Evolutionary conservation across 2,888 invertebrate species (phyloP), one percentile per base, ranked within the genome.

Genomic region (Agrotis clavis): DNA sequence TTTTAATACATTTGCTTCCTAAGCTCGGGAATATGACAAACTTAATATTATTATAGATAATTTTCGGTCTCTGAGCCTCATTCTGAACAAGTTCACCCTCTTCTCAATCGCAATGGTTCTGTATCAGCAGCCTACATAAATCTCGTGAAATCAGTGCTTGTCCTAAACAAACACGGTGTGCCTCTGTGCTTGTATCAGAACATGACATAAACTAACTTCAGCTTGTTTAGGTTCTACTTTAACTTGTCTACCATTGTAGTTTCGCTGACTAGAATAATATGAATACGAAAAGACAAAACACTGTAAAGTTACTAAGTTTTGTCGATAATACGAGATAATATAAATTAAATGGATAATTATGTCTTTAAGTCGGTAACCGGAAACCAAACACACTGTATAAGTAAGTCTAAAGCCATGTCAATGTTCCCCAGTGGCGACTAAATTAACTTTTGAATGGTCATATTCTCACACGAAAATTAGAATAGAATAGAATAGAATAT

Each of bases 221-320:
- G 61, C 77, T 81, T 78, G 77, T 81, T 81, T 68, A 65, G 82
- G 82, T 54, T 59, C 35, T 21, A 47, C 51, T 76, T 74, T 62
- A 51, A 53, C 47, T 61, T 41, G 48, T 41, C 16, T 57, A 61
- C 48, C 16, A 62, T 25, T 51, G 25, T 30, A 51, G 47, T 62
- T 66, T 47, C 53, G 63, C 65, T 51, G 65, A 77, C 65, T 21
- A 51, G 51, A 66, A 51, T 65, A 57, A 74, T 57, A 51, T n/a
- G 11, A 72, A 35, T 47, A 57, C 35, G 13, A 13, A 21, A 62
- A 53, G n/a, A 41, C 41, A 41, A 41, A 78, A 50, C 21, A 50
- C 4, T n/a, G 47, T 13, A n/a, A 19, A n/a, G n/a, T n/a, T n/a
- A n/a, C n/a, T 4, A 6, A 35, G 35, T 6, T 35, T 35, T 7